A percentile compares a stretch with the other conserved stretches of the same genome.
Conservation (phyloP, 2,797 vertebrate species). For the Brachyalestes nurse region DNA sequence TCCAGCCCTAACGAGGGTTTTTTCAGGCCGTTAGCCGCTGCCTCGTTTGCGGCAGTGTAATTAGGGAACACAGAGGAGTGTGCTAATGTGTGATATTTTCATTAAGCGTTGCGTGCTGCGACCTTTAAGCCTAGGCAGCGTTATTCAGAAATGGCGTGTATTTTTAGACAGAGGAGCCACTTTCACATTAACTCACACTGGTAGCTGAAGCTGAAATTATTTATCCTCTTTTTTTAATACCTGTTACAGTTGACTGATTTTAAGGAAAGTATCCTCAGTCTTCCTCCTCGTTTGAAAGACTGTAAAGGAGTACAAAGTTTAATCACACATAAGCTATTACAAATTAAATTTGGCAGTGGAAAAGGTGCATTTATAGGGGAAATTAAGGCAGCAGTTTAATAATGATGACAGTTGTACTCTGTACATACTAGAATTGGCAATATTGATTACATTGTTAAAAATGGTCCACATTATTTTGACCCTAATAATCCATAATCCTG, state of each 20-base stretch:
- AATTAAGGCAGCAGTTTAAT: not conserved
- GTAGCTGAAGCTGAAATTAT: not conserved
- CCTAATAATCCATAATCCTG: too few relatives aligned
- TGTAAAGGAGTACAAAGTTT: not conserved
- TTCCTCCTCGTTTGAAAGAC: too few relatives aligned
- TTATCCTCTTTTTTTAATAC: not conserved
- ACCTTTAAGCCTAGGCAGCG: slow-evolving; percentile 8
- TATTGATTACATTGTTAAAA: not conserved
- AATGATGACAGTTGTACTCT: not conserved
- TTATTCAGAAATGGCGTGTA: not conserved
- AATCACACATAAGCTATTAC: not conserved
- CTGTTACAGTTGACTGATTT: not conserved
- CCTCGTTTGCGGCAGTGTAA: slow-evolving; percentile 27
- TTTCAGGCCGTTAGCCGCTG: slow-evolving; percentile 16
- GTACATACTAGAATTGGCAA: not conserved
- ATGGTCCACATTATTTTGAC: too few relatives aligned
- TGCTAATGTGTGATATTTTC: slow-evolving; percentile 24
- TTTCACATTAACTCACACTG: not conserved
- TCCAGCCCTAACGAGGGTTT: slow-evolving; percentile 16
- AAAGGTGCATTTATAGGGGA: not conserved
- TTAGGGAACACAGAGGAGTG: slow-evolving; percentile 26
- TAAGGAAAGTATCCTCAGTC: too few relatives aligned
- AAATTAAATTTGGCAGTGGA: not conserved
- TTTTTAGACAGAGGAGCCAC: slow-evolving; percentile 5
- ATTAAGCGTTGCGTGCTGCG: slow-evolving; percentile 19